These are phyloP conservation scores for Dinomys branickii DNA, from an alignment of 2,113 vertebrate species.

Conservation along the genomic window DNA sequence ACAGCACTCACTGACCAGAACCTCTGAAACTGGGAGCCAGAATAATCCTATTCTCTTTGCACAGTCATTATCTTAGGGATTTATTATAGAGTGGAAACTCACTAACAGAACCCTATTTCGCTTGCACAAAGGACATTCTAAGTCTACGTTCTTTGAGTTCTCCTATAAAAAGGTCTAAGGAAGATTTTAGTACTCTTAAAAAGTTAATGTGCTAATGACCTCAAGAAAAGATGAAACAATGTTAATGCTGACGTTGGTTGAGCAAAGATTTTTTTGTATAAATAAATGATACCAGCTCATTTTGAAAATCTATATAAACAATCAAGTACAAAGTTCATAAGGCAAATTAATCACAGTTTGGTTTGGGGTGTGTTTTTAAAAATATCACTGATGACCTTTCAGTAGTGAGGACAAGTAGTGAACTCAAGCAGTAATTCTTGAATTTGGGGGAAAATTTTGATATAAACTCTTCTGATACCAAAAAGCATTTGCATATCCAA, in stretches of 20 bases:
- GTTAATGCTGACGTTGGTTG: slow-evolving; percentile 39
- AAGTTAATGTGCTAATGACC: slow-evolving; percentile 59
- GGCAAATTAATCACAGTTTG: slow-evolving; percentile 64
- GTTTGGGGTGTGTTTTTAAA: slow-evolving; percentile 26
- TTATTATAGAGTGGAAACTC: not conserved
- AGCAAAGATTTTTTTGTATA: slow-evolving; percentile 66
- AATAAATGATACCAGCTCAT: slow-evolving; percentile 60
- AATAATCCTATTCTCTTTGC: not conserved
- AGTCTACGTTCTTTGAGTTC: not conserved
- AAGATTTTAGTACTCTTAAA: slow-evolving; percentile 21
- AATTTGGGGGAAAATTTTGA: slow-evolving; percentile 43
- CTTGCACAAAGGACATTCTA: slow-evolving; percentile 24
- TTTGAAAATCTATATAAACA: slow-evolving; percentile 65
- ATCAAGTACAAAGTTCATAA: slow-evolving; percentile 58
- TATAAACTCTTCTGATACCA: slow-evolving; percentile 71
- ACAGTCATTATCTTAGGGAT: not conserved
- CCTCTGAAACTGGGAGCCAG: not conserved
- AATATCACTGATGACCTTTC: slow-evolving; percentile 71
- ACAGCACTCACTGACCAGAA: not conserved
- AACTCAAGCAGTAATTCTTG: slow-evolving; percentile 51
- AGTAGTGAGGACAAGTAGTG: slow-evolving; percentile 57
- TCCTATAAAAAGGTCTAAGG: slow-evolving; percentile 34
- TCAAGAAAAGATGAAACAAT: slow-evolving; percentile 64
- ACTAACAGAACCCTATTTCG: not conserved
- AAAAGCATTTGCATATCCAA: slow-evolving; percentile 77